phyloP scores from a whole-genome alignment of 2,113 vertebrate genomes.

The Pygoscelis antarcticus region DNA sequence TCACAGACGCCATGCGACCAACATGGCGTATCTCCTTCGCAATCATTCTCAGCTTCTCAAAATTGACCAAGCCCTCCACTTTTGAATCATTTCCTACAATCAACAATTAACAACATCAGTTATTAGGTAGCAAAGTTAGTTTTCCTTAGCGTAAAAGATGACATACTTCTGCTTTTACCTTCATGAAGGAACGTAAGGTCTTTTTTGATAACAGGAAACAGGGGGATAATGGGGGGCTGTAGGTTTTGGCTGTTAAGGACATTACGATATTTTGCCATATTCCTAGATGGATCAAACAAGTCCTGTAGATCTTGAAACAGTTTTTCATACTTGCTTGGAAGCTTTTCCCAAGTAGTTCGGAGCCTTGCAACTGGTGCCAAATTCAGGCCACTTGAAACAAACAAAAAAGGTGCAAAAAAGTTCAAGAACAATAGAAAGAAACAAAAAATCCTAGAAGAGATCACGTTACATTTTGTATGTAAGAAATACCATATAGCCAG shows the following conservation, averaged over 20 bases:
- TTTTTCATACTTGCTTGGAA: conserved; percentile 98
- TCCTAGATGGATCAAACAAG: conserved; percentile 97
- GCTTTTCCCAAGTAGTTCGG: conserved; percentile 97
- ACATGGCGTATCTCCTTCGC: conserved; percentile 98
- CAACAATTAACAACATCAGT: background rate
- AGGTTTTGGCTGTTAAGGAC: conserved; percentile 97
- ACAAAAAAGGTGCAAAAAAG: background rate
- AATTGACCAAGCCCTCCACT: conserved; percentile 97
- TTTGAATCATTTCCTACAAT: conserved; percentile 93
- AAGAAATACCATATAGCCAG: background rate
- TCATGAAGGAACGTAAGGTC: conserved; percentile 98
- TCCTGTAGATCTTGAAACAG: conserved; percentile 97
- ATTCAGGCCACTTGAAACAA: conserved; percentile 87
- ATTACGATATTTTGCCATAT: conserved; percentile 98
- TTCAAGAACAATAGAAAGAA: background rate
- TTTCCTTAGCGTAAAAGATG: background rate
- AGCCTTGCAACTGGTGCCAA: conserved; percentile 94
- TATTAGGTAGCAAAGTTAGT: background rate
- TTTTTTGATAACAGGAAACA: conserved; percentile 99
- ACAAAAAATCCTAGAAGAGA: background rate
- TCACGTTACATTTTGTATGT: background rate
- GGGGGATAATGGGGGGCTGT: conserved; percentile 94
- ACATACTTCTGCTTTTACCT: conserved; percentile 73
- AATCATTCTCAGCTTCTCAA: conserved; percentile 98
- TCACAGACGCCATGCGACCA: conserved; percentile 95